A percentile compares a stretch with the other conserved stretches of the same genome.
These are phyloP conservation scores for Rhagoletis pomonella DNA, from an alignment of 1,140 invertebrate genomes.

Conservation along the genomic window DNA sequence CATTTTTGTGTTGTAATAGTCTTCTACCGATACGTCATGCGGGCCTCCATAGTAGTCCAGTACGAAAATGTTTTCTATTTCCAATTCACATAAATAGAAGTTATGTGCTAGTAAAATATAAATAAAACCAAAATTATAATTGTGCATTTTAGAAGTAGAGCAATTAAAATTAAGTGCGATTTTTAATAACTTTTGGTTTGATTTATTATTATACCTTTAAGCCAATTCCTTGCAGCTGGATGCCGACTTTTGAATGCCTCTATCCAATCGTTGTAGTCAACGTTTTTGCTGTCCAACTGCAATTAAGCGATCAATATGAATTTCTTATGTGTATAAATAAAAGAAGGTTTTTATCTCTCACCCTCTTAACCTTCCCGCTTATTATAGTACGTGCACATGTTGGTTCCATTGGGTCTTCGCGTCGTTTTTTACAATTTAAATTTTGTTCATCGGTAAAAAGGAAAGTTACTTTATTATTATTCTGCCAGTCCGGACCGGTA, in stretches of 20 bases:
- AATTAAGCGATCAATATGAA: conserved; percentile 52
- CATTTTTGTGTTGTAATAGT: conserved; percentile 75
- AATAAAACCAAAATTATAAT: conserved; percentile 46
- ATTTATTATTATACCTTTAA: conserved; percentile 74
- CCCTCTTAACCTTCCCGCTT: conserved; percentile 81
- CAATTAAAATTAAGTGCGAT: not conserved
- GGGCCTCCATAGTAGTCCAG: conserved; percentile 87
- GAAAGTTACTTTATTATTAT: conserved; percentile 80
- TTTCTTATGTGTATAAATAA: conserved; percentile 5
- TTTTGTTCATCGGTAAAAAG: conserved; percentile 82
- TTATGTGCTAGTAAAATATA: conserved; percentile 79
- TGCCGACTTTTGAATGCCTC: conserved; percentile 81
- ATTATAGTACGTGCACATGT: conserved; percentile 85
- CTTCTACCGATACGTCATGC: conserved; percentile 78
- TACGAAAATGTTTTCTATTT: conserved; percentile 82
- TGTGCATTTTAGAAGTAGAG: not conserved
- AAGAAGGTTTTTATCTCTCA: conserved; percentile 68
- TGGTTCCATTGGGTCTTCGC: conserved; percentile 87
- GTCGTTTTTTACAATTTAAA: conserved; percentile 78
- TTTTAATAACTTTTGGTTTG: not conserved
- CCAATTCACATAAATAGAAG: conserved; percentile 85
- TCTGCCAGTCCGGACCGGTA: conserved; percentile 81
- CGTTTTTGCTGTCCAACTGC: conserved; percentile 77
- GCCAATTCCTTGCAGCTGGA: conserved; percentile 81
- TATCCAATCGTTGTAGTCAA: conserved; percentile 79